phyloP scores from a whole-genome alignment of 2,797 vertebrate species.

The Myotis findleyi region DNA sequence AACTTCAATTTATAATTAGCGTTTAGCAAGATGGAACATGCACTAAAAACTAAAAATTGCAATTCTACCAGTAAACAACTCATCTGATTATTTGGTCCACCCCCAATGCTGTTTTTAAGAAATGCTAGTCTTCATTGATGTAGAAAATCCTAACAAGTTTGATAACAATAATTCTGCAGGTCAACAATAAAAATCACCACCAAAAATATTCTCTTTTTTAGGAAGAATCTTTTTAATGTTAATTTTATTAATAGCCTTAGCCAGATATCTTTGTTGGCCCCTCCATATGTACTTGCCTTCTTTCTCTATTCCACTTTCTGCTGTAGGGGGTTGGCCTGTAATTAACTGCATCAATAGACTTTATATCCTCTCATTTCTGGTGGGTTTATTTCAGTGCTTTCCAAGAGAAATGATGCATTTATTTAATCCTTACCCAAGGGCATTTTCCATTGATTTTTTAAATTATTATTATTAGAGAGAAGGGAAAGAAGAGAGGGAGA shows the following conservation, averaged over 20 bases:
- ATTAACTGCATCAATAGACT: neutral
- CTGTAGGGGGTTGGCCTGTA: neutral
- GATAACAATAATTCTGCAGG: neutral
- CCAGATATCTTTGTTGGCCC: neutral
- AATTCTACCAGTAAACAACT: neutral
- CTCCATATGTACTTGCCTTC: neutral
- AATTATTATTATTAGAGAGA: neutral
- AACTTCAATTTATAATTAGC: neutral
- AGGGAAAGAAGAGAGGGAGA: neutral
- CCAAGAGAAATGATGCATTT: neutral
- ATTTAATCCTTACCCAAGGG: neutral
- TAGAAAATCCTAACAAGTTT: neutral
- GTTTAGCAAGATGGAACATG: neutral
- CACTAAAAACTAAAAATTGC: neutral
- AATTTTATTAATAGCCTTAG: neutral
- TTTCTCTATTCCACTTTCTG: neutral
- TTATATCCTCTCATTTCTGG: neutral
- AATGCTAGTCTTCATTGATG: neutral
- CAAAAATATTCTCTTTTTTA: neutral
- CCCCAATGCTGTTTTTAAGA: neutral
- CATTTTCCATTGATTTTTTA: neutral
- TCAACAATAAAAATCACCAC: neutral
- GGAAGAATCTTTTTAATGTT: neutral
- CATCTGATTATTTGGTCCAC: neutral
- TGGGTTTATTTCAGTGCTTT: neutral